Evolutionary conservation across 2,797 vertebrate species (phyloP).

Genomic region (Pachyuromys duprasi): DNA sequence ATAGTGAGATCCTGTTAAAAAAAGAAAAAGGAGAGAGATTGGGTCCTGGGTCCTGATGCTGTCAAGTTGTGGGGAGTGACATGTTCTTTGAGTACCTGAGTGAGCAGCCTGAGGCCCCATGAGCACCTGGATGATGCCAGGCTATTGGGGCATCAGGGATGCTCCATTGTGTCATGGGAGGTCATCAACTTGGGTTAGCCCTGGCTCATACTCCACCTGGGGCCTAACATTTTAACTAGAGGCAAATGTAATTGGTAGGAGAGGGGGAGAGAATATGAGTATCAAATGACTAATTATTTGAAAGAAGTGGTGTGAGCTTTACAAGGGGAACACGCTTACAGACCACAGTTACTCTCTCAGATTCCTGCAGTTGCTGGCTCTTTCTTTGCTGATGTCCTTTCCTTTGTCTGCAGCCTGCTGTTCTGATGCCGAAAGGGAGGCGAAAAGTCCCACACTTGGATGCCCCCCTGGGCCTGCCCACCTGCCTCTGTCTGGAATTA

Average conservation of each 20-base stretch:
- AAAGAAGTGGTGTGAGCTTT: neutral
- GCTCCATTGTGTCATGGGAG: neutral
- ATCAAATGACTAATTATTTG: neutral
- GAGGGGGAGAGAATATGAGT: neutral
- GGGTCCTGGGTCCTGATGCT: neutral
- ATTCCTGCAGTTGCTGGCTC: neutral
- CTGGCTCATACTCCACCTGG: neutral
- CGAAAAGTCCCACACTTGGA: constrained; percentile 82
- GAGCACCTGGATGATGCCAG: neutral
- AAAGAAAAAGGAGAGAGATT: neutral
- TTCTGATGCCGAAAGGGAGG: constrained; percentile 87
- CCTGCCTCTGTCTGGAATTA: constrained; percentile 82
- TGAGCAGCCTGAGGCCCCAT: neutral
- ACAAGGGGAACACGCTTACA: neutral
- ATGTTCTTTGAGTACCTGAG: neutral
- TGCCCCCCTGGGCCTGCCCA: constrained; percentile 79
- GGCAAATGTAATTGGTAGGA: neutral
- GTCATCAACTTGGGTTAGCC: neutral
- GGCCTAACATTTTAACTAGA: neutral
- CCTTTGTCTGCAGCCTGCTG: constrained; percentile 79
- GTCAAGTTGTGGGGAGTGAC: neutral
- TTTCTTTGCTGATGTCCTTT: constrained; percentile 1
- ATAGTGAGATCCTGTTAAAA: neutral
- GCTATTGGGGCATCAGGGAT: neutral
- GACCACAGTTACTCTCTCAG: fast-evolving